A percentile compares a stretch with the other conserved stretches of the same genome.
Conservation (phyloP, 2,113 vertebrate species). For the Lycaon pictus region DNA sequence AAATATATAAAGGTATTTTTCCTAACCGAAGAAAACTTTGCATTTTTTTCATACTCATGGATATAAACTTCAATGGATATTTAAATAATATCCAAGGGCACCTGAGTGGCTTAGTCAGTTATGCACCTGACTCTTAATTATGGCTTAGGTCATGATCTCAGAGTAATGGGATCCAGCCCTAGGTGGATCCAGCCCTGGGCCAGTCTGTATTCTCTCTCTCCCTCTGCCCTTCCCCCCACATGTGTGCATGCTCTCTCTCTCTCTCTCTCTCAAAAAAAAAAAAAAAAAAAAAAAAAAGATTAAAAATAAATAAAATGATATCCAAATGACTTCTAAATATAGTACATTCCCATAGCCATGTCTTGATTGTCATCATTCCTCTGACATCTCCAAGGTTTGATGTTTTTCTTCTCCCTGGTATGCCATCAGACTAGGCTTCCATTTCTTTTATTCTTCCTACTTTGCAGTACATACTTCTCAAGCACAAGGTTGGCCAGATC, state of each 20-base stretch:
- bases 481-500: not conserved
- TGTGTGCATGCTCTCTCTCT: not conserved
- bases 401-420: not conserved
- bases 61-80: not conserved
- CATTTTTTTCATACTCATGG: not conserved
- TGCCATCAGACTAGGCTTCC: not conserved
- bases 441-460: not conserved
- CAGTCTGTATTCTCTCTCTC: not conserved
- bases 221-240: too few relatives aligned
- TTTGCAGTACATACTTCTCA: not conserved
- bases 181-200: not conserved
- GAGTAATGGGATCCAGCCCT: not conserved
- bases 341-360: not conserved
- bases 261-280: not conserved
- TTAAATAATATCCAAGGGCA: not conserved
- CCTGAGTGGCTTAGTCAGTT: not conserved
- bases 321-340: not conserved
- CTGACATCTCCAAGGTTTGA: not conserved
- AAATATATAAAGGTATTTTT: not conserved
- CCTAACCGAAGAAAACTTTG: not conserved
- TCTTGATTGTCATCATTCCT: not conserved
- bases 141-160: not conserved
- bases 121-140: not conserved
- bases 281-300: not conserved
- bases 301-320: not conserved